A percentile compares a stretch with the other conserved stretches of the same genome.
Conservation (phyloP, 2,888 invertebrate genomes). For the Phengaris arion region DNA sequence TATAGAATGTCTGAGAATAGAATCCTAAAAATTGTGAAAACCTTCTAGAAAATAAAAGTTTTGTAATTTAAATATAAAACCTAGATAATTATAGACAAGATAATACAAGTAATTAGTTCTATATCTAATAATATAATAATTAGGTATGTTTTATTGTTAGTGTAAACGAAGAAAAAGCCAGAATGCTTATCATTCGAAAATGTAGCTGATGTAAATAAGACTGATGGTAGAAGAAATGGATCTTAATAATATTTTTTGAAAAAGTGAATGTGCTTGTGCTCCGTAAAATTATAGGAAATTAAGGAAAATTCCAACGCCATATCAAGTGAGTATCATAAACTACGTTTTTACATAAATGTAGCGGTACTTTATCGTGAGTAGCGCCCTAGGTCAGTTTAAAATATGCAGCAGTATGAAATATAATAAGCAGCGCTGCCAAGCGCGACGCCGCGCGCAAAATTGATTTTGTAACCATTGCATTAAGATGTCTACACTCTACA, state of each 20-base stretch:
- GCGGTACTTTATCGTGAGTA: too few relatives aligned
- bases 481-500: too few relatives aligned
- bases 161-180: background rate
- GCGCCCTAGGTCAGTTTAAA: too few relatives aligned
- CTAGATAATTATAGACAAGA: background rate
- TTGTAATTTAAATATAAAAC: background rate
- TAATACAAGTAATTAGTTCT: background rate
- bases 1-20: slow-evolving; percentile 20
- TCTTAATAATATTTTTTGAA: background rate
- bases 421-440: too few relatives aligned
- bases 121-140: background rate
- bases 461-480: too few relatives aligned
- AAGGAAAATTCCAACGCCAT: background rate
- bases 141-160: background rate
- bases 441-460: too few relatives aligned
- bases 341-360: too few relatives aligned
- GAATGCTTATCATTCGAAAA: slow-evolving; percentile 5
- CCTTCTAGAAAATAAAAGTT: background rate
- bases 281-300: background rate
- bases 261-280: background rate
- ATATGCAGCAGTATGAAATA: too few relatives aligned
- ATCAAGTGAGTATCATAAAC: background rate
- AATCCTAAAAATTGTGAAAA: slow-evolving; percentile 8
- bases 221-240: slow-evolving; percentile 15
- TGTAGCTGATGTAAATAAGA: slow-evolving; percentile 26